Percentiles rank a stretch among this genome's conserved stretches.
phyloP scores from a whole-genome alignment of 2,888 invertebrate species.

The Dynastes maya region DNA sequence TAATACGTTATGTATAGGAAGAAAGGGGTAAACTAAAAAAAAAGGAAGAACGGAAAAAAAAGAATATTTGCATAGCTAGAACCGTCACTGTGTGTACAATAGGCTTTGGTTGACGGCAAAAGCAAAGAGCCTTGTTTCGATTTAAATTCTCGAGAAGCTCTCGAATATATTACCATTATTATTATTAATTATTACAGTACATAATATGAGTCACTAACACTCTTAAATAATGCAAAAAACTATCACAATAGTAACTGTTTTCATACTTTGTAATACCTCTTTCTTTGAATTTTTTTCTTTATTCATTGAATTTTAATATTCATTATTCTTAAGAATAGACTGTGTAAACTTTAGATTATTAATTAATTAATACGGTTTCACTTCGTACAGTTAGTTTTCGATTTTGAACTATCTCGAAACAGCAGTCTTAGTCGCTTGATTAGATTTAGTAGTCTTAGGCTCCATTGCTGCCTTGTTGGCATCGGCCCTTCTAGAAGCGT shows the following conservation, averaged over 20 bases:
- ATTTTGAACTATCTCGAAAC: constrained; percentile 47
- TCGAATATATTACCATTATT: constrained; percentile 24
- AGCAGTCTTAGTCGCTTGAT: constrained; percentile 37
- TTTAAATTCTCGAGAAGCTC: constrained; percentile 16
- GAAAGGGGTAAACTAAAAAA: neutral
- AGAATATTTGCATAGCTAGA: constrained; percentile 31
- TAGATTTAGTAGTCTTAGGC: constrained; percentile 40
- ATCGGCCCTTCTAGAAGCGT: constrained; percentile 66
- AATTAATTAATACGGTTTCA: constrained; percentile 9
- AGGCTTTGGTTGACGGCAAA: constrained; percentile 41
- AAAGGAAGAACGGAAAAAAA: constrained; percentile 6
- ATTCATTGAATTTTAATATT: neutral
- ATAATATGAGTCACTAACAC: constrained; percentile 48
- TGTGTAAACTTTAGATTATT: constrained; percentile 3
- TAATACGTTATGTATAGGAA: constrained; percentile 24
- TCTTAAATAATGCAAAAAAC: constrained; percentile 47
- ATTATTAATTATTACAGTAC: constrained; percentile 29
- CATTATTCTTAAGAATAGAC: constrained; percentile 8
- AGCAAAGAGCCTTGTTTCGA: constrained; percentile 33
- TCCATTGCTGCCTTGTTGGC: constrained; percentile 60
- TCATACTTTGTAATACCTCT: constrained; percentile 30
- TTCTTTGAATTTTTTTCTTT: neutral
- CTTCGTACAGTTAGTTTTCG: constrained; percentile 5
- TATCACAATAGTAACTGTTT: constrained; percentile 49
- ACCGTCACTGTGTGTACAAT: constrained; percentile 43